Evolutionary conservation across 2,113 vertebrate species (phyloP), one percentile per base, ranked within the genome.

Genomic region (Sorex fumeus): DNA sequence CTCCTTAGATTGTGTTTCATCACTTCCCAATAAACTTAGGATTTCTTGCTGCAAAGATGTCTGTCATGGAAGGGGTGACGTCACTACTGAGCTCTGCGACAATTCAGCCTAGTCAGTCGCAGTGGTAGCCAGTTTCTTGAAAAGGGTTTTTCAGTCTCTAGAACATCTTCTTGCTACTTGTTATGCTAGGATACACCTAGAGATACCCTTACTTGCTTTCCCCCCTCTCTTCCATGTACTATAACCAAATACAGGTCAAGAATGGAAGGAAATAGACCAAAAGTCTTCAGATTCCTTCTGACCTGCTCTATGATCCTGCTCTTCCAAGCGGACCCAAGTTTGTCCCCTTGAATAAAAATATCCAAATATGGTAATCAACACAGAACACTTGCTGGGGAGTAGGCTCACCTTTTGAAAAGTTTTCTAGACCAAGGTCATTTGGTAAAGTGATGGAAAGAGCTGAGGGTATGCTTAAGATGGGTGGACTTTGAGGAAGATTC

Each of bases 161-260:
- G 70, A 40, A 50, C 94, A 77, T 84, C 60, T 75, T 57, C 28
- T 85, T 66, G 25, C 12, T 83, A 19, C 16, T 75, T n/a, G 2
- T n/a, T n/a, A 12, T 10, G 23, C 53, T 0, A 27, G 53, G 74
- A 30, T 66, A 74, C 57, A 25, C 18, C 43, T 74, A 86, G n/a
- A 28, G 16, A 95, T 87, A 96, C 94, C 93, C 94, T 89, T 87
- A 81, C n/a, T 93, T 92, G 2, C 47, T 50, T 50, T 82, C 90
- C 93, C 72, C 0, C 94, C 84, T 66, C 85, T 90, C 91, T 95
- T 91, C 93, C 89, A 85, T 86, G 93, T 80, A 64, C 93, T 93
- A 92, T 94, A 95, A 96, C 88, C 82, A 96, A 97, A 96, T 90
- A 94, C 86, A 97, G 95, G 90, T 70, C 62, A 62, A 95, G 60